Conservation (phyloP, 1,140 invertebrate species). For the Cyclargus thomasi region DNA sequence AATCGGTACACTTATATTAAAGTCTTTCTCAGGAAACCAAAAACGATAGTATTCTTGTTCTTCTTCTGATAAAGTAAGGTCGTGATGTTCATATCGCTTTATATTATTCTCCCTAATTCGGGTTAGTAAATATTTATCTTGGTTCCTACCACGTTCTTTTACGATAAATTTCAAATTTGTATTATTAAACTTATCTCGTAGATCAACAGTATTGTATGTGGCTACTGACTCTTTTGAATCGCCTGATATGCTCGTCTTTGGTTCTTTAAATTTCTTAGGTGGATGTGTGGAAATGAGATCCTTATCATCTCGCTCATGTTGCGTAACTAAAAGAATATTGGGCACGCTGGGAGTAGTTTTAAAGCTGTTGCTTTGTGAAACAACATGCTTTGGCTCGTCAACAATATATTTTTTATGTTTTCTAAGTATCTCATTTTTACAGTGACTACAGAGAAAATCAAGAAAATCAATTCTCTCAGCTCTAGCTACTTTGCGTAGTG, state of each 20-base stretch:
- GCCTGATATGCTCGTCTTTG: not conserved
- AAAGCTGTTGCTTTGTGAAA: not conserved
- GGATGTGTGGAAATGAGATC: not conserved
- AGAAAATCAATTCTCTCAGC: not conserved
- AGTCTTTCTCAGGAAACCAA: not conserved
- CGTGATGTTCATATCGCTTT: not conserved
- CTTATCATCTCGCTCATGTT: not conserved
- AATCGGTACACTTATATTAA: not conserved
- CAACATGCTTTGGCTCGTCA: not conserved
- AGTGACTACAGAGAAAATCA: not conserved
- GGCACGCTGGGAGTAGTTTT: not conserved
- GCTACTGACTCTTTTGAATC: not conserved
- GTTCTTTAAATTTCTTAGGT: not conserved
- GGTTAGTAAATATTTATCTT: not conserved
- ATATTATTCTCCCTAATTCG: not conserved
- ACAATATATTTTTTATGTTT: not conserved
- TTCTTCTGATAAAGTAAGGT: not conserved
- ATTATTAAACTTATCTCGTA: not conserved
- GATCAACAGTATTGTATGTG: not conserved
- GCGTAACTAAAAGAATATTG: not conserved
- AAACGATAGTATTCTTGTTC: not conserved
- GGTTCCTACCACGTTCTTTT: not conserved
- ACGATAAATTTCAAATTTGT: not conserved
- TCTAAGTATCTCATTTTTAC: not conserved
- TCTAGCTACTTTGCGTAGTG: constrained; percentile 24